A percentile compares a stretch with the other conserved stretches of the same genome.
Evolutionary conservation across 2,113 vertebrate genomes (phyloP).

Genomic region (Ploceus nigricollis): DNA sequence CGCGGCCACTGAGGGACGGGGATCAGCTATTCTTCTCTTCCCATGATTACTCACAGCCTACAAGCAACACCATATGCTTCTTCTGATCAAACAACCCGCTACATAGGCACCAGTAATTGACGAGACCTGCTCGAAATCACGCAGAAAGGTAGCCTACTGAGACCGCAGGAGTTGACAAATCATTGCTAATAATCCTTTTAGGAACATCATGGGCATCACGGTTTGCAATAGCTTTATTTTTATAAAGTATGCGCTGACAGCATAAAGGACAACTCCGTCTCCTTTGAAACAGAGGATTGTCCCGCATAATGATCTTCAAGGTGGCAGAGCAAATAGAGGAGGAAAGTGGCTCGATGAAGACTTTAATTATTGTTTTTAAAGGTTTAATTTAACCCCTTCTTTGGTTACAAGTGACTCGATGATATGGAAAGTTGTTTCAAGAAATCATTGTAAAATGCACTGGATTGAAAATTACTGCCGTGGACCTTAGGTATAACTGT

Average conservation of each 20-base stretch:
- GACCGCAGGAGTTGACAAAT: conserved; percentile 78
- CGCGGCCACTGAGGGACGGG: conserved; percentile 30
- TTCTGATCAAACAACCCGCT: conserved; percentile 79
- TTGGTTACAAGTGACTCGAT: neutral
- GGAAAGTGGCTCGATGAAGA: neutral
- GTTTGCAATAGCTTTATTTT: conserved; percentile 71
- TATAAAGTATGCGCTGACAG: conserved; percentile 70
- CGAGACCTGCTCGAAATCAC: conserved; percentile 81
- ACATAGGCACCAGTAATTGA: conserved; percentile 81
- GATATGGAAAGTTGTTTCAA: neutral
- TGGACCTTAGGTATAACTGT: neutral
- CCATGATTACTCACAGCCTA: conserved; percentile 66
- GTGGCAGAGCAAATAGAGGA: neutral
- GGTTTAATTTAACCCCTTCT: neutral
- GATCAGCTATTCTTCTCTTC: conserved; percentile 62
- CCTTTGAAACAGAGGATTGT: conserved; percentile 8
- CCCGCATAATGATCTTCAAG: neutral
- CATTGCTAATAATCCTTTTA: conserved; percentile 81
- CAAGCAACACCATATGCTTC: conserved; percentile 82
- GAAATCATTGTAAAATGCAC: neutral
- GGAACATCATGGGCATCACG: conserved; percentile 63
- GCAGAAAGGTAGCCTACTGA: conserved; percentile 80
- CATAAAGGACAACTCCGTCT: conserved; percentile 52
- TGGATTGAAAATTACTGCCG: neutral
- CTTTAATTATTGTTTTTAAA: neutral